Conservation (phyloP, 1,140 invertebrate species). For the Lasaia peninsularis region DNA sequence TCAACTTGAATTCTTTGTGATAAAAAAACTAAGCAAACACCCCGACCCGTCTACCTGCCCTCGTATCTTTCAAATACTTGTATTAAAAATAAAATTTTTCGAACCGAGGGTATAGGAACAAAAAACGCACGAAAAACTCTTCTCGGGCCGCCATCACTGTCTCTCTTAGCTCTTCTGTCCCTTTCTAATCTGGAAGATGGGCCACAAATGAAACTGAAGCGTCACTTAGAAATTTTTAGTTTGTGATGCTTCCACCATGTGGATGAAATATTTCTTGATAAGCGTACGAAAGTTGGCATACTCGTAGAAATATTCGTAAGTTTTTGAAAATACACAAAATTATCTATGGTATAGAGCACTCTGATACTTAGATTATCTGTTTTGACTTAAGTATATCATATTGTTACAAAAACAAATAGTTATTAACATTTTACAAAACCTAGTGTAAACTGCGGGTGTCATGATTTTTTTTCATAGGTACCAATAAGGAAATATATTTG, state of each 20-base stretch:
- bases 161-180: constrained; percentile 20
- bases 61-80: constrained; percentile 72
- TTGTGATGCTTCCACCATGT: constrained; percentile 30
- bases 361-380: too few species aligned
- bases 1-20: constrained; percentile 63
- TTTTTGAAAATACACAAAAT: not conserved
- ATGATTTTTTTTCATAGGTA: too few species aligned
- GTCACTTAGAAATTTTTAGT: constrained; percentile 46
- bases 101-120: constrained; percentile 62
- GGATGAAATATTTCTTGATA: constrained; percentile 28
- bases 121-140: constrained; percentile 71
- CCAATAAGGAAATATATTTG: too few species aligned
- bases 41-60: constrained; percentile 63
- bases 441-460: too few species aligned
- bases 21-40: constrained; percentile 70
- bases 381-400: too few species aligned
- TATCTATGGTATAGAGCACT: not conserved
- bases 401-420: too few species aligned
- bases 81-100: constrained; percentile 74
- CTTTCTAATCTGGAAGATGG: constrained; percentile 45
- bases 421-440: too few species aligned
- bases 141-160: constrained; percentile 41
- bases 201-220: constrained; percentile 39
- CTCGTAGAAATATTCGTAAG: not conserved
- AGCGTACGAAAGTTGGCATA: constrained; percentile 15